phyloP scores from a whole-genome alignment of 1,140 invertebrate species.

The Callitettix versicolor region DNA sequence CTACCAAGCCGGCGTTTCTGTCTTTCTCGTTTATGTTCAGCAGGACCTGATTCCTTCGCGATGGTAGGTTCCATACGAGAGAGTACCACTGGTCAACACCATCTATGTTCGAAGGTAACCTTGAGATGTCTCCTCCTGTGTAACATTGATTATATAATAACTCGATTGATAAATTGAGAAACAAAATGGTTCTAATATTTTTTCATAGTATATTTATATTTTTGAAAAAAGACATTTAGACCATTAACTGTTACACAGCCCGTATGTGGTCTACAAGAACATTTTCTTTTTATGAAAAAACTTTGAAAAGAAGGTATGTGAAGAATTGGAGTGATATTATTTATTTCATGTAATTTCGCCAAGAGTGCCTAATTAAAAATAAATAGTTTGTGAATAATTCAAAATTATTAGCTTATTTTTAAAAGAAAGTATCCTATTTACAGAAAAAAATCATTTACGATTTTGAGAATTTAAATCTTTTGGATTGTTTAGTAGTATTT shows the following conservation, averaged over 20 bases:
- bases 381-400: no score
- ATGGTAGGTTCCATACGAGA: conserved; percentile 33
- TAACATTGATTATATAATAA: neutral
- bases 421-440: no score
- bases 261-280: neutral
- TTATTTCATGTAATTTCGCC: no score
- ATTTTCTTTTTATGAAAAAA: neutral
- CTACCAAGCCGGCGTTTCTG: conserved; percentile 32
- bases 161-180: neutral
- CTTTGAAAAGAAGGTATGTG: no score
- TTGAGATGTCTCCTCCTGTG: conserved; percentile 35
- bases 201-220: conserved; percentile 5
- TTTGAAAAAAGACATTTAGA: neutral
- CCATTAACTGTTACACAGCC: neutral
- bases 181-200: conserved; percentile 22
- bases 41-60: conserved; percentile 33
- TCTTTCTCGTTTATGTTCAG: conserved; percentile 39
- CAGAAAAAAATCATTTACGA: no score
- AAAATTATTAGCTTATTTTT: no score
- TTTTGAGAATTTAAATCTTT: no score
- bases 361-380: no score
- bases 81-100: conserved; percentile 46
- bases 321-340: no score
- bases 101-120: conserved; percentile 41
- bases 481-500: no score